Evolutionary conservation across 2,888 invertebrate genomes (phyloP), one percentile per base, ranked within the genome.

Genomic region (Timema cristinae): DNA sequence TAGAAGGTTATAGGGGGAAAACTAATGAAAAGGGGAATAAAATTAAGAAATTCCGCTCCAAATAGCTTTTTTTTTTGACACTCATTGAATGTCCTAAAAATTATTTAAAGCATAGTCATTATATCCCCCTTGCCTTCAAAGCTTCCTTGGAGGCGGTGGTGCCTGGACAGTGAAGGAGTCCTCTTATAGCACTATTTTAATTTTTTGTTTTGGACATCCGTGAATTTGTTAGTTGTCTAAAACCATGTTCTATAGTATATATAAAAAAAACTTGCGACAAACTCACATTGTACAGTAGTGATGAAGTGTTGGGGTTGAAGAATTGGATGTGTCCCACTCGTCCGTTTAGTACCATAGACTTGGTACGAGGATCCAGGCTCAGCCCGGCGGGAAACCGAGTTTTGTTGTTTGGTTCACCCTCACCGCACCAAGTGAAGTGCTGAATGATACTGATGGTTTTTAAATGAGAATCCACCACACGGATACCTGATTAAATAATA

Each of bases 321-420:
- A 92, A 91, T 80, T 93, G 93, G 66, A 93, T 82, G 77, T 91
- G 89, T 13, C 93, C 93, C 0, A 87, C 85, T 75, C 88, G 85
- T 51, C 92, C 91, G 79, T 92, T 93, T 73, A 90, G 82, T 52
- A 92, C 88, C 16, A 93, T 81, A 8, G 88, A 83, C 77, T 86
- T 86, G 10, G 88, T 88, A 66, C 88, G 84, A 5, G 89, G 88
- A 82, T 92, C 91, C 68, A 85, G 83, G 13, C 80, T 80, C 63
- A 91, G 52, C 4, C 86, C 87, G 73, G 84, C 84, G 73, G 87
- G 87, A 78, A 87, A 87, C 78, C 84, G 84, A 56, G 83, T 74
- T 73, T 86, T 81, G 48, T 16, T 32, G 9, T 15, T 6, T n/a
- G 15, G 84, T 79, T 78, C 79, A 69, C 80, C 83, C 76, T 47